Evolutionary conservation across 2,113 vertebrate species (phyloP).

Genomic region (Scophthalmus maximus): DNA sequence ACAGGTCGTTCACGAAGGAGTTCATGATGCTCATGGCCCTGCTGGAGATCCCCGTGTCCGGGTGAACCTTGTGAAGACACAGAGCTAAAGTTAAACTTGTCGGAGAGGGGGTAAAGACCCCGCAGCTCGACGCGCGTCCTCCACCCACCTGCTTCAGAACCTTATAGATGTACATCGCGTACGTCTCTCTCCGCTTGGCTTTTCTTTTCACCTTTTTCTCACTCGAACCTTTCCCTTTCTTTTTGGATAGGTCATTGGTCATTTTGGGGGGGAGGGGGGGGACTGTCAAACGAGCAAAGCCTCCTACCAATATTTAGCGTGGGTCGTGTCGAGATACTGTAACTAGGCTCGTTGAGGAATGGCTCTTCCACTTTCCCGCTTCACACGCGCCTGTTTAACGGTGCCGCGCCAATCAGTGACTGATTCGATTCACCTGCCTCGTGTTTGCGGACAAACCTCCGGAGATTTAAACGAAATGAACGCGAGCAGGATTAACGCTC

Average conservation of each 20-base stretch:
- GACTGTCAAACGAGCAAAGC: background rate
- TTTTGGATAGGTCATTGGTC: constrained; percentile 78
- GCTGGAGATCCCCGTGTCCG: constrained; percentile 84
- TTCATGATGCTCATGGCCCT: constrained; percentile 86
- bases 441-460: too few relatives aligned
- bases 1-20: constrained; percentile 85
- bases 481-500: too few relatives aligned
- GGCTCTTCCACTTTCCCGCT: background rate
- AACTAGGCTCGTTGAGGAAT: background rate
- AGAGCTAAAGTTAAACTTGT: too few relatives aligned
- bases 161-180: constrained; percentile 86
- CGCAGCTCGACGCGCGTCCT: too few relatives aligned
- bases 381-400: constrained; percentile 7
- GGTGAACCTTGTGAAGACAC: constrained; percentile 76
- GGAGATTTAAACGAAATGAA: too few relatives aligned
- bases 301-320: too few relatives aligned
- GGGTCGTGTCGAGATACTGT: background rate
- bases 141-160: constrained; percentile 82
- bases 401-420: constrained; percentile 46
- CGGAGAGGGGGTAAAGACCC: too few relatives aligned
- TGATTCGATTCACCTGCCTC: constrained; percentile 62
- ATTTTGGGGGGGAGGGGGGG: constrained; percentile 58
- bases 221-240: constrained; percentile 75
- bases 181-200: constrained; percentile 80
- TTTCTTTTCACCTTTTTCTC: constrained; percentile 79